Evolutionary conservation across 2,888 invertebrate species (phyloP).

Genomic region (Archips xylosteana): DNA sequence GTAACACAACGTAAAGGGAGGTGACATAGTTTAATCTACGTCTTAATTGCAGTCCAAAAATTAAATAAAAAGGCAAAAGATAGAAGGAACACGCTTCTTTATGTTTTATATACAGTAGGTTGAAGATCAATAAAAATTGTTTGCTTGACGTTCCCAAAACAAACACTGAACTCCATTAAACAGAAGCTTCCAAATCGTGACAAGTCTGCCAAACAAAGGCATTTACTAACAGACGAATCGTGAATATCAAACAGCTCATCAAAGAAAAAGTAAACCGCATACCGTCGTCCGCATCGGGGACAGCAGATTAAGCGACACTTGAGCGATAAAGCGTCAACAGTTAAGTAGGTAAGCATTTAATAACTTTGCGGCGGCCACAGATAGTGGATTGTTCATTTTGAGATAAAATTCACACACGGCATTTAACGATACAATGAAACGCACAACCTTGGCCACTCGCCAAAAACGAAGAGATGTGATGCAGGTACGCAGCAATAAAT

Average conservation of each 20-base stretch:
- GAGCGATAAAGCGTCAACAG: constrained; percentile 31
- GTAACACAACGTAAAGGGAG: neutral
- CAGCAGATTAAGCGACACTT: constrained; percentile 36
- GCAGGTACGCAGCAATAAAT: constrained; percentile 52
- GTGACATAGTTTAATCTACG: neutral
- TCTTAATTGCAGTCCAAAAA: neutral
- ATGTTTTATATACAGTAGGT: neutral
- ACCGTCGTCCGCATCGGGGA: constrained; percentile 38
- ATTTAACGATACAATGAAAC: constrained; percentile 69
- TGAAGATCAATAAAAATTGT: neutral
- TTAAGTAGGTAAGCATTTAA: constrained; percentile 33
- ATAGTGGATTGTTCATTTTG: constrained; percentile 30
- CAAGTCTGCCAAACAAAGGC: constrained; percentile 52
- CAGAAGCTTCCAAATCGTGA: constrained; percentile 46
- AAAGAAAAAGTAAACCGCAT: constrained; percentile 51
- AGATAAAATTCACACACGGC: constrained; percentile 36
- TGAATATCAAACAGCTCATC: constrained; percentile 49
- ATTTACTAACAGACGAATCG: constrained; percentile 51
- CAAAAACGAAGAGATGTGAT: constrained; percentile 59
- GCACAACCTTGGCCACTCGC: constrained; percentile 69
- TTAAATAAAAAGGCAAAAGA: neutral
- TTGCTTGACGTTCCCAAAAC: constrained; percentile 21
- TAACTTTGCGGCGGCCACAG: constrained; percentile 17
- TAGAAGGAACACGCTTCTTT: neutral
- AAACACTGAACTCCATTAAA: constrained; percentile 34